Evolutionary conservation across 2,888 invertebrate genomes (phyloP).

Genomic region (Marronus borbonicus): DNA sequence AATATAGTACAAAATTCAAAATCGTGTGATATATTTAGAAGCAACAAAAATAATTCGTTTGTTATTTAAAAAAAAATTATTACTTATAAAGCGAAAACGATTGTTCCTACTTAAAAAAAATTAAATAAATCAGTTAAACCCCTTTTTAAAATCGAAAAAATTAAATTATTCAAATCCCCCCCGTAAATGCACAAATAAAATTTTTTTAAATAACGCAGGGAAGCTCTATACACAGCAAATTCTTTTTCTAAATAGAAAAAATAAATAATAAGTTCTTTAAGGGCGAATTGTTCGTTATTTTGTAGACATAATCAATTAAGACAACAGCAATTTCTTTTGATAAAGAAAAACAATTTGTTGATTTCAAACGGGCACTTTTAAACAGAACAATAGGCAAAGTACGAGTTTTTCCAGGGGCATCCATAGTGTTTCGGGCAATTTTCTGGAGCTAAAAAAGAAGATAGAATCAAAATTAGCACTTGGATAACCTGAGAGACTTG

Average conservation of each 20-base stretch:
- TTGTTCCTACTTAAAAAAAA: slow-evolving; percentile 59
- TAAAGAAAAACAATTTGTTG: no score
- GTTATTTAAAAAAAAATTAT: slow-evolving; percentile 24
- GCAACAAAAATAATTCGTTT: slow-evolving; percentile 48
- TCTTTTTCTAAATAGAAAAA: slow-evolving; percentile 6
- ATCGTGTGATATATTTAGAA: slow-evolving; percentile 61
- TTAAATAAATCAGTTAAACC: slow-evolving; percentile 4
- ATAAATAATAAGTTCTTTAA: slow-evolving; percentile 10
- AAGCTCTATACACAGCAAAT: slow-evolving; percentile 48
- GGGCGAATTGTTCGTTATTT: slow-evolving; percentile 39
- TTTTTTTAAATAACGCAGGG: slow-evolving; percentile 61
- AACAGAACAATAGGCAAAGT: background rate
- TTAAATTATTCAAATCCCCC: background rate
- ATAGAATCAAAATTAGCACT: slow-evolving; percentile 27
- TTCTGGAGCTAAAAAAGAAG: slow-evolving; percentile 7
- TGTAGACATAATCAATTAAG: slow-evolving; percentile 12
- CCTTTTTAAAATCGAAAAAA: slow-evolving; percentile 10
- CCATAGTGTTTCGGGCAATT: slow-evolving; percentile 49
- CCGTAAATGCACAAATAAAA: slow-evolving; percentile 51
- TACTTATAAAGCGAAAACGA: slow-evolving; percentile 30
- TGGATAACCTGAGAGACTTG: slow-evolving; percentile 36
- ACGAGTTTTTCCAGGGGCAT: slow-evolving; percentile 27
- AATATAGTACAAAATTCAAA: slow-evolving; percentile 66
- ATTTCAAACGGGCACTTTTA: slow-evolving; percentile 40
- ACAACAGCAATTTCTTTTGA: background rate